Evolutionary conservation across 2,797 vertebrate species (phyloP), one percentile per base, ranked within the genome.

Genomic region (Gallinago nigripennis): DNA sequence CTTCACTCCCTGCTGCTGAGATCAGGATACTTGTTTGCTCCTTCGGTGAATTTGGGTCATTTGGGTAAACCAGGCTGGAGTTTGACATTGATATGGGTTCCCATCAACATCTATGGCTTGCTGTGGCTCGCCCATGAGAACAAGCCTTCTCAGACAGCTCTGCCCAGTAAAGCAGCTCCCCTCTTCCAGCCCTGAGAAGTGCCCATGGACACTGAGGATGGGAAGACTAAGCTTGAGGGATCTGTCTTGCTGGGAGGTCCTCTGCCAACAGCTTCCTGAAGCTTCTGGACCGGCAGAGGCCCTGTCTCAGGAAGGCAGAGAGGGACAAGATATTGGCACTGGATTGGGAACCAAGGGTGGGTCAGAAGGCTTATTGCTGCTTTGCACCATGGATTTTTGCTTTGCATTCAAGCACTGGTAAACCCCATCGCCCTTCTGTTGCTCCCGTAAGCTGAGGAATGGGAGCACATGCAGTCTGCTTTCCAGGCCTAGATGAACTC

Each of bases 401-500:
- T 9, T 37, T 14, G 23, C n/a, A 63, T 54, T 41, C 33, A 39
- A 5, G 21, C 66, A 17, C 16, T 21, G 31, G 30, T 56, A 83
- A 48, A 71, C 24, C 6, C 9, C 30, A 41, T 8, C 37, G 27
- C 21, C n/a, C 48, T 77, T 53, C 65, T 51, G 41, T 16, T 37
- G 19, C 37, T 57, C 37, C n/a, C 3, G 0, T 25, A 37, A 14
- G 33, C 17, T 46, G 33, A 66, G 25, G 12, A 16, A 31, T 0
- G 20, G 41, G 35, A 57, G 17, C 39, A 57, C 21, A 56, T 45
- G 12, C 30, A 16, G 16, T 7, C 35, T 9, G 54, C 19, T 56
- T 48, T 24, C 31, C 45, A 18, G 46, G 28, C 24, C 71, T 82
- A 71, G 46, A 11, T 43, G 58, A 15, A 13, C 21, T 73, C 37